Conservation (phyloP, 2,113 vertebrate genomes). For the Triplophysa siluroides region DNA sequence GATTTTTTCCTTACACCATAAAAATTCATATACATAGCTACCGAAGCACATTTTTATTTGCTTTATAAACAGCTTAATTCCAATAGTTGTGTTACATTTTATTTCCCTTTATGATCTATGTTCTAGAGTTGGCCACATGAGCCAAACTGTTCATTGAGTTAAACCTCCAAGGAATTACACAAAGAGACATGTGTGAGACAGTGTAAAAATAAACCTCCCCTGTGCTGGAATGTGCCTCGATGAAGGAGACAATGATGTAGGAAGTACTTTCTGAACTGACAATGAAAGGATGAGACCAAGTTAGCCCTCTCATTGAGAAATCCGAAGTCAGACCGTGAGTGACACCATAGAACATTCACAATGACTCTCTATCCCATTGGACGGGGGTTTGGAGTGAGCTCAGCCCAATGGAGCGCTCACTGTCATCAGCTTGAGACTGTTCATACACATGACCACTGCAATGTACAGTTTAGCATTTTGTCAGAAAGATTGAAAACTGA, state of each 20-base stretch:
- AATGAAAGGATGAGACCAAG: background rate
- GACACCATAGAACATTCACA: conserved; percentile 52
- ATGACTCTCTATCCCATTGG: conserved; percentile 44
- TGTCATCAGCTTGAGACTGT: background rate
- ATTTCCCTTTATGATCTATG: background rate
- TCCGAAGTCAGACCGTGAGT: conserved; percentile 41
- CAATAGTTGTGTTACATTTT: background rate
- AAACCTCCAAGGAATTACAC: conserved; percentile 12
- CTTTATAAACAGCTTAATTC: background rate
- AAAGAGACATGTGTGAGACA: conserved; percentile 11
- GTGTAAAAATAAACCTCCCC: conserved; percentile 20
- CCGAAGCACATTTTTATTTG: background rate
- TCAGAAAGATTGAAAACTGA: background rate
- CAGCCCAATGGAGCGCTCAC: background rate
- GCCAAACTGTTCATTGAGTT: conserved; percentile 18
- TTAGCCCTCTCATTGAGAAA: conserved; percentile 36
- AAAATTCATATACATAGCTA: background rate
- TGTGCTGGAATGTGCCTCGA: background rate
- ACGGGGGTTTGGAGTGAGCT: conserved; percentile 8
- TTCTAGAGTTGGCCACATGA: background rate
- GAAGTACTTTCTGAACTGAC: conserved; percentile 25
- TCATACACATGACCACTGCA: conserved; percentile 5
- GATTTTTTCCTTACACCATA: background rate
- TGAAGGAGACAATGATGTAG: conserved; percentile 5
- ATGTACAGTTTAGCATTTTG: background rate